phyloP scores from a whole-genome alignment of 2,113 vertebrate species.

The Xyliphius kryptos region DNA sequence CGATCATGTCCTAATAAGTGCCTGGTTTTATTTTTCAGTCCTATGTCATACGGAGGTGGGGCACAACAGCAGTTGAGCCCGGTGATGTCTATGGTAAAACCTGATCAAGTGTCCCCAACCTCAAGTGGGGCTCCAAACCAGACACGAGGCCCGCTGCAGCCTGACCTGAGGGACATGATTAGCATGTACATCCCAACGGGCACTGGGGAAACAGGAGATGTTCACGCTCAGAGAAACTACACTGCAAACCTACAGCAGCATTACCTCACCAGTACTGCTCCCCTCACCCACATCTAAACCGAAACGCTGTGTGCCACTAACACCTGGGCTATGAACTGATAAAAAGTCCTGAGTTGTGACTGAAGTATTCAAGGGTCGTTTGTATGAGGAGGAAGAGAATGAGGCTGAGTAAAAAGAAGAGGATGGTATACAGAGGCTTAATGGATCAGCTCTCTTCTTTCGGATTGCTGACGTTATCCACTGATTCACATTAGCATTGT shows the following conservation, averaged over 20 bases:
- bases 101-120: constrained; percentile 40
- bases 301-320: neutral
- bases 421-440: too few species aligned
- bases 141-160: constrained; percentile 35
- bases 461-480: too few species aligned
- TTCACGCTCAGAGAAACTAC: constrained; percentile 50
- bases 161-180: constrained; percentile 51
- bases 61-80: constrained; percentile 44
- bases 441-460: too few species aligned
- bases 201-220: constrained; percentile 41
- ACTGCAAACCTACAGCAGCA: constrained; percentile 48
- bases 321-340: neutral
- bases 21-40: constrained; percentile 28
- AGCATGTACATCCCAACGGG: constrained; percentile 47
- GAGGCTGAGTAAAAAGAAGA: neutral
- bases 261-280: constrained; percentile 39
- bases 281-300: constrained; percentile 49
- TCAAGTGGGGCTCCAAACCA: constrained; percentile 33
- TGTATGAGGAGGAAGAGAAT: neutral
- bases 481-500: too few species aligned
- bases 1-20: too few species aligned
- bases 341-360: neutral
- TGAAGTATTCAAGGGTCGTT: neutral
- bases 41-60: constrained; percentile 44
- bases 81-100: constrained; percentile 46